Evolutionary conservation across 2,888 invertebrate genomes (phyloP), one percentile per base, ranked within the genome.

Genomic region (Mactromeris polynyma): DNA sequence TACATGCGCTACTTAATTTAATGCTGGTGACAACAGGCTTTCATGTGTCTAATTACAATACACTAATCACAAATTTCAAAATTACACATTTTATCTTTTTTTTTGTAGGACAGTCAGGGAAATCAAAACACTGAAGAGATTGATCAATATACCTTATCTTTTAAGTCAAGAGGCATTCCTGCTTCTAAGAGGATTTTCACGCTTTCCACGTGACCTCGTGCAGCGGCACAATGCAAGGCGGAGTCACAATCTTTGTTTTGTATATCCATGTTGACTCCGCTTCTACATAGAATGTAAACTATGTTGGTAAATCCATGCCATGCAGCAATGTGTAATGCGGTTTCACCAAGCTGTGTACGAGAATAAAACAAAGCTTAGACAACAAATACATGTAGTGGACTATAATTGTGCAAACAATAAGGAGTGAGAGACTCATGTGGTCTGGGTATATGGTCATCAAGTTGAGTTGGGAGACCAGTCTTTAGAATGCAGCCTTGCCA

Each of bases 161-260:
- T 95, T 14, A 97, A 93, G 93, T 97, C 97, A 36, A 97, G 95
- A 64, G 97, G 96, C 17, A 97, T 97, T 36, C 97, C 97, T 90
- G 96, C 95, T 87, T 97, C 97, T 40, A 97, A 94, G 85, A 97
- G 95, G 36, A 97, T 96, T 83, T 97, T 96, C 33, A 97, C 97
- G 95, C 97, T 97, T 80, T 97, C 97, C 36, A 97, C 88, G 93
- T 97, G 97, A 2, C 97, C 97, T 46, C 97, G 94, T 19, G 97
- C 96, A 14, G 97, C 96, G 6, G 97, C 97, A 93, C 97, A 97
- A 93, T 97, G 97, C 11, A 97, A 95, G 2, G 97, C 97, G 4
- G 97, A 97, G 94, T 97, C 97, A 46, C 97, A 97, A 92, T 97
- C 97, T 93, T 95, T 95, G 90, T 96, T 96, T 89, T 95, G 95